Evolutionary conservation across 2,888 invertebrate species (phyloP), one percentile per base, ranked within the genome.

Genomic region (Hesperia comma): DNA sequence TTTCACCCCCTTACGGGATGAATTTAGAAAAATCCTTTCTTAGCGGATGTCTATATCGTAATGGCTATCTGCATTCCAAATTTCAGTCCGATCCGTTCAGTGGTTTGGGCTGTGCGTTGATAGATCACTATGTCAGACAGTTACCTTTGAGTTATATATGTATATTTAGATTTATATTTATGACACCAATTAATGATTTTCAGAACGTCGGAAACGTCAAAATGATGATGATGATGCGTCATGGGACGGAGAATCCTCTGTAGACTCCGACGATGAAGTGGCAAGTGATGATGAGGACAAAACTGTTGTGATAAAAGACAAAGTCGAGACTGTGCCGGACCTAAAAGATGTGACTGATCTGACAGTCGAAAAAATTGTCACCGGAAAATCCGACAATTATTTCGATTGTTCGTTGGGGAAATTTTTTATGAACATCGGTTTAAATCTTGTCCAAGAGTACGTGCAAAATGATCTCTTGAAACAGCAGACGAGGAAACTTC

Each of bases 401-500:
- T 98, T 98, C 83, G 97, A 97, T 73, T 95, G 96, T 84, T 96
- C 98, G 0, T 90, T 98, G 62, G 98, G 98, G 7, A 97, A 97
- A 84, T 97, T 98, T 85, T 96, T 98, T 79, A 96, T 97, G 87
- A 97, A 97, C 80, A 97, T 99, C 75, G 99, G 99, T 37, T 94
- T 97, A 68, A 97, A 97, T 83, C 94, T 98, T 72, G 98, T 98
- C 2, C 97, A 98, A 85, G 98, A 99, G 83, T 96, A 95, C 84
- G 98, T 99, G 19, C 98, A 99, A 90, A 95, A 95, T n/a, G 99
- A 99, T 91, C 91, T 98, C 68, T 92, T 98, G 64, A 95, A 96
- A 74, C 96, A 97, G 79, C 98, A 98, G 83, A 96, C 96, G 82
- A 94, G 97, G 56, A 98, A 98, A 83, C 95, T 96, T 19, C 95